phyloP scores from a whole-genome alignment of 2,113 vertebrate genomes.

The Pelmatolapia mariae region DNA sequence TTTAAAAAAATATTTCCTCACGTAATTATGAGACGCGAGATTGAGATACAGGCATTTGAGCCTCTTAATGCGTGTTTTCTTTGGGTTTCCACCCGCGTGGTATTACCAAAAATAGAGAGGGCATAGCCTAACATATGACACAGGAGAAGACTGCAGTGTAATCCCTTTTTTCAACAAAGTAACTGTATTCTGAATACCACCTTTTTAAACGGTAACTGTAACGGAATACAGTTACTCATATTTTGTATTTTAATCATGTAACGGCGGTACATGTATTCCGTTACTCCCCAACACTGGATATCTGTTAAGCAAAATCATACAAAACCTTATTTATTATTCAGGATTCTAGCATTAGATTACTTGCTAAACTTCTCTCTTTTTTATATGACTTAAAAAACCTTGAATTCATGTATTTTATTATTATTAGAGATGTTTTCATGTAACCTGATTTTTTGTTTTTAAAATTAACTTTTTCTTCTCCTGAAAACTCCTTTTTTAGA shows the following conservation, averaged over 20 bases:
- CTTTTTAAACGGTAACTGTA: not conserved
- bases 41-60: not conserved
- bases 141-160: not conserved
- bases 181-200: not conserved
- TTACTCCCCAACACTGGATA: not conserved
- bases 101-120: not conserved
- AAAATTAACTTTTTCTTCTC: not conserved
- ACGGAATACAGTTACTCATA: not conserved
- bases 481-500: not conserved
- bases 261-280: rapidly evolving
- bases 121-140: not conserved
- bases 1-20: not conserved
- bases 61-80: not conserved
- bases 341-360: not conserved
- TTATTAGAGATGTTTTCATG: not conserved
- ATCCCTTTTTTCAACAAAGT: not conserved
- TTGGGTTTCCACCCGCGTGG: not conserved
- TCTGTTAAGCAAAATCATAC: not conserved
- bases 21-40: rapidly evolving
- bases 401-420: not conserved
- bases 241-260: not conserved
- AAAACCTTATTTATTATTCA: not conserved
- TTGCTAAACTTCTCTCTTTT: not conserved
- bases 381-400: not conserved
- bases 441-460: not conserved